Evolutionary conservation across 1,140 invertebrate genomes (phyloP).

Genomic region (Caenorhabditis tropicalis): DNA sequence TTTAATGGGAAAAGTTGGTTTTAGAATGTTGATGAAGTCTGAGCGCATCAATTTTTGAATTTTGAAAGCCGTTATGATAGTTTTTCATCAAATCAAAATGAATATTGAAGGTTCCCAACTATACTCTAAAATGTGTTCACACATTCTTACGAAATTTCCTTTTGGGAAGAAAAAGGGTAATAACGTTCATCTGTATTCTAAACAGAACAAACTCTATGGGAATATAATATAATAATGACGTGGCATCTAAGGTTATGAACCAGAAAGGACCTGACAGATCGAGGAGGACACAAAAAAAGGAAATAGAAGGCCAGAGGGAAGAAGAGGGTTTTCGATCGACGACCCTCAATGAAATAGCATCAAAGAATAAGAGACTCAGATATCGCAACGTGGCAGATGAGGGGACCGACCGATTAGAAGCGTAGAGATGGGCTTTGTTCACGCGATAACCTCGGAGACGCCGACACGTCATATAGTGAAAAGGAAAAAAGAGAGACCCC

Average conservation of each 20-base stretch:
- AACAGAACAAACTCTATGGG: no score
- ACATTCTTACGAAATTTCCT: no score
- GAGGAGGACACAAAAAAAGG: neutral
- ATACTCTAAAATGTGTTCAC: no score
- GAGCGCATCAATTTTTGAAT: no score
- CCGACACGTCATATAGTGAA: neutral
- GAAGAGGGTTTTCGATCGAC: conserved; percentile 37
- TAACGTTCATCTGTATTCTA: no score
- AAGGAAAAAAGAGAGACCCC: conserved; percentile 13
- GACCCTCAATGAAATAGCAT: neutral
- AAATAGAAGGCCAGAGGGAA: conserved; percentile 3
- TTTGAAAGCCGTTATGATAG: no score
- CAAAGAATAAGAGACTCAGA: neutral
- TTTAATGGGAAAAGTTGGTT: no score
- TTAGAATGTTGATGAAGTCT: no score
- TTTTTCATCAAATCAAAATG: no score
- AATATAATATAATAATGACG: neutral
- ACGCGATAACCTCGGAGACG: conserved; percentile 35
- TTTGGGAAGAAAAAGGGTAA: no score
- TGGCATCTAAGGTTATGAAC: neutral
- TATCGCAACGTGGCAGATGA: conserved; percentile 39
- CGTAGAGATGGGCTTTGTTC: neutral
- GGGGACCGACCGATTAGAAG: conserved; percentile 33
- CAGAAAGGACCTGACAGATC: conserved; percentile 18
- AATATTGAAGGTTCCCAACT: no score